Percentiles rank a stretch among this genome's conserved stretches.
Evolutionary conservation across 2,113 vertebrate species (phyloP).

Genomic region (Petromus typicus): DNA sequence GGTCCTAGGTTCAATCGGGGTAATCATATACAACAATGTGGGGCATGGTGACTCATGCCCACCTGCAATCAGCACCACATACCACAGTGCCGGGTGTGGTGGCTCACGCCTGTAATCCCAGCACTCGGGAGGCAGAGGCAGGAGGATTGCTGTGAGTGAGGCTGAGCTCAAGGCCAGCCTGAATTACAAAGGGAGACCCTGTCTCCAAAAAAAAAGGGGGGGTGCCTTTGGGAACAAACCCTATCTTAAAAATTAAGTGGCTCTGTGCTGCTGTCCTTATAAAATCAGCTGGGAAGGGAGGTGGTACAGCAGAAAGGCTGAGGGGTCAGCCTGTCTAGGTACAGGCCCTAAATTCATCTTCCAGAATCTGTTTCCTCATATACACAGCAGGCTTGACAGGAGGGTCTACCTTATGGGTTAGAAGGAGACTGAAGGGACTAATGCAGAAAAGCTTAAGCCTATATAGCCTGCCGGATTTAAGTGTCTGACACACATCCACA

Average conservation of each 20-base stretch:
- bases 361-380: neutral
- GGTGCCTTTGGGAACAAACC: constrained; percentile 16
- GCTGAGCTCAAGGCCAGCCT: too few species aligned
- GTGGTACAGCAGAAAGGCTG: neutral
- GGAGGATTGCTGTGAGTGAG: too few species aligned
- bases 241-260: neutral
- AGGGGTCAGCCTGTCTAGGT: neutral
- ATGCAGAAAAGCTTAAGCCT: neutral
- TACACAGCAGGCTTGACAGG: neutral
- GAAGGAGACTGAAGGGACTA: neutral
- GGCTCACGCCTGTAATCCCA: too few species aligned
- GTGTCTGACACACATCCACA: neutral
- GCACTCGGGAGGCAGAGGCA: too few species aligned
- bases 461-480: neutral
- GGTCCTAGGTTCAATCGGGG: too few species aligned
- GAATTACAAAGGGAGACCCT: too few species aligned
- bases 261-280: neutral
- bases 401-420: neutral
- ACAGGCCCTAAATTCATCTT: neutral
- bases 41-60: too few species aligned
- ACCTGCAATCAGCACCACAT: too few species aligned
- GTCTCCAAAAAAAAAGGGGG: too few species aligned
- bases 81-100: too few species aligned
- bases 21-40: too few species aligned
- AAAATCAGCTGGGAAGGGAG: neutral